Conservation (phyloP, 2,113 vertebrate genomes). For the Rhabdornis inornatus region DNA sequence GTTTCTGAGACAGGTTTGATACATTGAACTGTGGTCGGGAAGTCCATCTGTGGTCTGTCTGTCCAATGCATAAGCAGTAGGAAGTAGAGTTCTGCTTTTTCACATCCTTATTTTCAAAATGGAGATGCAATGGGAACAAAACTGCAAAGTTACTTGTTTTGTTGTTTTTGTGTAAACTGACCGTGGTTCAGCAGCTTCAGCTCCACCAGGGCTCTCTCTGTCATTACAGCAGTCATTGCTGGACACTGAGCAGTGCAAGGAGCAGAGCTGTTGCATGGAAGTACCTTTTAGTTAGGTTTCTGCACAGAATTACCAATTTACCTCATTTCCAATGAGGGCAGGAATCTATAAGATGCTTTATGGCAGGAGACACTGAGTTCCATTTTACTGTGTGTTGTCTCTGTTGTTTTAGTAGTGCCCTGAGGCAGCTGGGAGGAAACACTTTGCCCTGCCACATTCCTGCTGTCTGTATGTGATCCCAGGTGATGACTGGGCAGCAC, state of each 20-base stretch:
- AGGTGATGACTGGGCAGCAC: not conserved
- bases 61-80: accelerated
- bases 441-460: not conserved
- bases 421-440: not conserved
- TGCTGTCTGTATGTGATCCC: not conserved
- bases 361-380: not conserved
- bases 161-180: not conserved
- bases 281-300: not conserved
- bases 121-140: not conserved
- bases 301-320: not conserved
- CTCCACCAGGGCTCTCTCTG: not conserved
- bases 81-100: not conserved
- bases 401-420: not conserved
- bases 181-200: not conserved
- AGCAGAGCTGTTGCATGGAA: not conserved
- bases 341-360: not conserved
- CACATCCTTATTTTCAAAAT: not conserved
- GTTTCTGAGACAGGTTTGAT: not conserved
- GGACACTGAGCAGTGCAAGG: accelerated
- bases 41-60: not conserved
- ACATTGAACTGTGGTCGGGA: not conserved
- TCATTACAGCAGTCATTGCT: not conserved
- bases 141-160: not conserved
- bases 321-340: not conserved
- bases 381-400: not conserved